phyloP scores from a whole-genome alignment of 2,797 vertebrate genomes.

The Crax fasciolata region DNA sequence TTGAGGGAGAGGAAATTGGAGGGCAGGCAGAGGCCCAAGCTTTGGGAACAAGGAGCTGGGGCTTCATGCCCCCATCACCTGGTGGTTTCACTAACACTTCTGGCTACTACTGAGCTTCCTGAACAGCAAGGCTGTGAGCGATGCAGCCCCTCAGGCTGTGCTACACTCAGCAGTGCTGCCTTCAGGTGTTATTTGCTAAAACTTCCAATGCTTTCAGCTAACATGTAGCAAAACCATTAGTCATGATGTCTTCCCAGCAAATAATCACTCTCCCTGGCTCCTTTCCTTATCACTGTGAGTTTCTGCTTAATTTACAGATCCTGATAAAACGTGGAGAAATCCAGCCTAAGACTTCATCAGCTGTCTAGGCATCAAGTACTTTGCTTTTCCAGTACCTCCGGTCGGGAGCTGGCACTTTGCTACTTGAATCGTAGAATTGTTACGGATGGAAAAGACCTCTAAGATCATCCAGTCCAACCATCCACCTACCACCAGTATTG shows the following conservation, averaged over 20 bases:
- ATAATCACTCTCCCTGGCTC: slow-evolving; percentile 35
- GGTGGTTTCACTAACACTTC: background rate
- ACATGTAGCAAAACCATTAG: background rate
- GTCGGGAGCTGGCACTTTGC: background rate
- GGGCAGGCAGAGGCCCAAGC: background rate
- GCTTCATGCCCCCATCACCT: background rate
- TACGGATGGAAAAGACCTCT: no score
- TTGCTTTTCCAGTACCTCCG: background rate
- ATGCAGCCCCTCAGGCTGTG: background rate
- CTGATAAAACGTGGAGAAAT: slow-evolving; percentile 16
- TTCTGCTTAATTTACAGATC: slow-evolving; percentile 25
- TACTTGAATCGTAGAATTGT: background rate
- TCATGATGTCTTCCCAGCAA: background rate
- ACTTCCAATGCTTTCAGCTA: slow-evolving; percentile 19
- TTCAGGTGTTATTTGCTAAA: background rate
- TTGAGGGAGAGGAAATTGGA: background rate
- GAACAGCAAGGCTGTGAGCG: background rate
- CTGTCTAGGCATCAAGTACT: background rate
- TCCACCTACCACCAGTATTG: no score
- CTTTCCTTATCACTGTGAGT: background rate
- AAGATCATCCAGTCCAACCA: no score
- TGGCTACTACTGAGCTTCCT: background rate
- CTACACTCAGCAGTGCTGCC: background rate
- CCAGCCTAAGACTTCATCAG: background rate
- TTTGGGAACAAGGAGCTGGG: background rate